These are phyloP conservation scores for Bombus ignitus DNA, from an alignment of 1,140 invertebrate species.

Conservation along the genomic window DNA sequence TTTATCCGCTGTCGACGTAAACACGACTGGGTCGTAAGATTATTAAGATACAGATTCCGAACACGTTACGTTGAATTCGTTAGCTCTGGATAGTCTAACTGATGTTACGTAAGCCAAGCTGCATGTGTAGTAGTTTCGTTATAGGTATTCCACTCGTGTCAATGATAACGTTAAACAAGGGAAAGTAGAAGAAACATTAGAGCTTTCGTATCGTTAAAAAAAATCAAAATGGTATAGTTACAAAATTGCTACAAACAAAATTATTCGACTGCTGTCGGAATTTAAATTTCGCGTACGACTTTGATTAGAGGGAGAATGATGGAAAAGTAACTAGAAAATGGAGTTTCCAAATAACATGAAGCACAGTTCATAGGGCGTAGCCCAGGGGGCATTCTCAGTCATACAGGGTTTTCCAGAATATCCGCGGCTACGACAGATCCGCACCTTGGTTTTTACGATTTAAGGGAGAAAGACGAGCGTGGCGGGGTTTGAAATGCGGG, in stretches of 20 bases:
- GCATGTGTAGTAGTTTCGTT: background rate
- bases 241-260: background rate
- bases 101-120: no score
- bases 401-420: slow-evolving; percentile 59
- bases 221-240: background rate
- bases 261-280: background rate
- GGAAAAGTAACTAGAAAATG: slow-evolving; percentile 28
- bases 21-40: background rate
- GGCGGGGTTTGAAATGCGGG: slow-evolving; percentile 67
- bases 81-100: no score
- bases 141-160: background rate
- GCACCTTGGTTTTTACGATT: slow-evolving; percentile 75
- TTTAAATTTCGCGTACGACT: background rate
- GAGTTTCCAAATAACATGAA: slow-evolving; percentile 5
- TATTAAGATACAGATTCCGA: background rate
- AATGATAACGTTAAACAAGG: background rate
- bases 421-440: slow-evolving; percentile 48
- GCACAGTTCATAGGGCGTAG: slow-evolving; percentile 65
- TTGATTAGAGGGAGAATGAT: background rate
- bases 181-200: background rate
- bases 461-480: slow-evolving; percentile 41
- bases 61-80: background rate
- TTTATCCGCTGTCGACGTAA: background rate
- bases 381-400: slow-evolving; percentile 70
- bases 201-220: rapidly evolving